Conservation (phyloP, 2,888 invertebrate species). For the Phoenoteleia sp. region DNA sequence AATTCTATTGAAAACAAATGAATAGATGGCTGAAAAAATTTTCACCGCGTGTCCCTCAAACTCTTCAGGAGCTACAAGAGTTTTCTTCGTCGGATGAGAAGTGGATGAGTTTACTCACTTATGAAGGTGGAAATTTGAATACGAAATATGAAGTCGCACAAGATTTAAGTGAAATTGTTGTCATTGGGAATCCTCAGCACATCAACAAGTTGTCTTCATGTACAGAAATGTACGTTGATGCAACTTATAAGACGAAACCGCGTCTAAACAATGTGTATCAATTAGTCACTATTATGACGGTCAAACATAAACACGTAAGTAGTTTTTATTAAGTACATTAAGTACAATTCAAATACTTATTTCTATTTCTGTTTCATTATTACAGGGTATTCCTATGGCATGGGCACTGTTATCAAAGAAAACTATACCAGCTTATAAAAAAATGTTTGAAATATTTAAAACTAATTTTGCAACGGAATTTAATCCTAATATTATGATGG, state of each 20-base stretch:
- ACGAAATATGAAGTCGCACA: not conserved
- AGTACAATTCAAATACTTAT: too few relatives aligned
- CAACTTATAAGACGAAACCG: constrained; percentile 11
- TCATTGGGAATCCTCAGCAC: constrained; percentile 12
- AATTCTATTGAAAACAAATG: not conserved
- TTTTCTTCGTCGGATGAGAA: not conserved
- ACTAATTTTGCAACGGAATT: not conserved
- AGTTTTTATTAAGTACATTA: too few relatives aligned
- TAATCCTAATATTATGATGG: not conserved
- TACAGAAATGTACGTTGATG: not conserved
- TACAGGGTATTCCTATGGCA: not conserved
- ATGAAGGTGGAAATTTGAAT: not conserved
- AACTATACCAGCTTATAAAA: not conserved
- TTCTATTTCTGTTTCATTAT: too few relatives aligned
- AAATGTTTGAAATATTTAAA: not conserved
- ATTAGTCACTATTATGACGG: constrained; percentile 2
- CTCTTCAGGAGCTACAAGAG: not conserved
- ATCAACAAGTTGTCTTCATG: not conserved
- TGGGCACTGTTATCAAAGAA: not conserved
- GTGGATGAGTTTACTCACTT: not conserved
- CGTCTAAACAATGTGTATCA: not conserved
- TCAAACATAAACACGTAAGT: not conserved
- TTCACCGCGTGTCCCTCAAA: not conserved
- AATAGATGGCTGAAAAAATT: not conserved
- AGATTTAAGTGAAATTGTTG: not conserved